Evolutionary conservation across 2,797 vertebrate species (phyloP).

Genomic region (Euthynnus affinis): DNA sequence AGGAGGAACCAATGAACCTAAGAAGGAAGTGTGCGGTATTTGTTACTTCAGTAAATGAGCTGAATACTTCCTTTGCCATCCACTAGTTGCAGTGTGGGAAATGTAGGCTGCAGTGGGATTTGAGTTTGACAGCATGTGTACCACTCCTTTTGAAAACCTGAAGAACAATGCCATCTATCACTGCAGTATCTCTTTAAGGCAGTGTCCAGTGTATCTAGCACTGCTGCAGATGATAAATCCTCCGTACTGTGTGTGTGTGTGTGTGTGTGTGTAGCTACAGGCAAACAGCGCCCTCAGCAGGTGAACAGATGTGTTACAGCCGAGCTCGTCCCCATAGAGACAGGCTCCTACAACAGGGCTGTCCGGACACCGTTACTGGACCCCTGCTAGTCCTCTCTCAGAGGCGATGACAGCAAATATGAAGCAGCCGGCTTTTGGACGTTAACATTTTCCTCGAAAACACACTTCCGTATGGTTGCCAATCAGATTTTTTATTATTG

Average conservation of each 20-base stretch:
- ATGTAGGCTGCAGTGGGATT: too few relatives aligned
- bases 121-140: too few relatives aligned
- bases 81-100: neutral
- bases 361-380: slow-evolving; percentile 12
- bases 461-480: slow-evolving; percentile 43
- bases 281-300: slow-evolving; percentile 54
- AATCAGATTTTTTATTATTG: slow-evolving; percentile 54
- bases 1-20: too few relatives aligned
- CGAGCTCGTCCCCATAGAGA: slow-evolving; percentile 82
- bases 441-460: slow-evolving; percentile 50
- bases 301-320: slow-evolving; percentile 11
- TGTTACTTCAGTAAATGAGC: too few relatives aligned
- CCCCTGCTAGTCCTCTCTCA: slow-evolving; percentile 6
- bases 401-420: slow-evolving; percentile 45
- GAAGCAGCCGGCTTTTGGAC: slow-evolving; percentile 22
- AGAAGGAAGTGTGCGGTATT: too few relatives aligned
- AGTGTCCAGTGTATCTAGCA: neutral
- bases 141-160: too few relatives aligned
- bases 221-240: neutral
- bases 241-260: too few relatives aligned
- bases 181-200: neutral
- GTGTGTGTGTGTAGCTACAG: neutral
- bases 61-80: neutral
- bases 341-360: slow-evolving; percentile 74
- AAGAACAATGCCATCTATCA: too few relatives aligned